Conservation (phyloP, 1,140 invertebrate species). For the Neodiprion pinetum region DNA sequence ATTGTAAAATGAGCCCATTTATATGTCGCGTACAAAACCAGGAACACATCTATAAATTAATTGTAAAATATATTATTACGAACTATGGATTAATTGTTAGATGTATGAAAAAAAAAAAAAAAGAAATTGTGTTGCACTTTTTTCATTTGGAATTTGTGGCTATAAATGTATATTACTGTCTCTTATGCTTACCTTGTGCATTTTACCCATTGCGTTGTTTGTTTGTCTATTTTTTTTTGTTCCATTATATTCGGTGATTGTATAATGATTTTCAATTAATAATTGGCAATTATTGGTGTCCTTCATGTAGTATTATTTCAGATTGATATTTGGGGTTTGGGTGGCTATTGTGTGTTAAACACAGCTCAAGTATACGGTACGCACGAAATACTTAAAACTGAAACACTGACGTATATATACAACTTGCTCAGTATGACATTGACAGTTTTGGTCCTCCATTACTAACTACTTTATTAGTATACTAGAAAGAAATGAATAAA, state of each 20-base stretch:
- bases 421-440: slow-evolving; percentile 64
- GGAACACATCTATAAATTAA: too few species aligned
- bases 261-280: background rate
- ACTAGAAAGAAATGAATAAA: background rate
- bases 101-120: background rate
- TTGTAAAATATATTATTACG: too few species aligned
- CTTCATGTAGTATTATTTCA: background rate
- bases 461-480: background rate
- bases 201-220: too few species aligned
- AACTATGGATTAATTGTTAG: background rate
- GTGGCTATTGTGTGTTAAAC: background rate
- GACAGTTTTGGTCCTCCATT: slow-evolving; percentile 58
- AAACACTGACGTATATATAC: slow-evolving; percentile 64
- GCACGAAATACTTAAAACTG: background rate
- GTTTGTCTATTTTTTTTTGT: too few species aligned
- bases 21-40: too few species aligned
- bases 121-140: background rate
- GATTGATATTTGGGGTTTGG: background rate
- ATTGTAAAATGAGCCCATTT: too few species aligned
- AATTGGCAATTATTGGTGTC: background rate
- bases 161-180: background rate
- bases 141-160: background rate
- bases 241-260: too few species aligned
- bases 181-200: background rate
- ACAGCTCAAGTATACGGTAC: background rate